Base-by-base conservation (phyloP, 2,113 vertebrate species). In the Cyrtonyx montezumae region DNA sequence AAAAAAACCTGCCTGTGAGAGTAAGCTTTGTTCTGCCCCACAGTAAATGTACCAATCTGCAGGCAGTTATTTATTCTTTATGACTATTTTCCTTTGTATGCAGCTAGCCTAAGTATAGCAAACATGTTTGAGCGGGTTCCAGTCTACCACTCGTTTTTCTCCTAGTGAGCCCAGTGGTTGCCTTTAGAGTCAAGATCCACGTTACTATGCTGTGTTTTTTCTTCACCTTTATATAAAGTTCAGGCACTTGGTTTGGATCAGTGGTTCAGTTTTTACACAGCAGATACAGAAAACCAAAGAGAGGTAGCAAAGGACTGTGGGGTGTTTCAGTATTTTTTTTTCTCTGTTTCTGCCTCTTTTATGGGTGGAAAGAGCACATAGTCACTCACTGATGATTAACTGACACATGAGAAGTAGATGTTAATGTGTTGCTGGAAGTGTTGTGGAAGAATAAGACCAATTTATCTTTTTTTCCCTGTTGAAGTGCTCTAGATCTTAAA, bases 31-130 rank as follows among this genome's bases (percentile, higher is more conserved):
- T 90, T 84, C 91, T 66, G 51, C 84, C 84, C 49, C 0, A 0
- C 61, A 51, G 93, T 67, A 59, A 88, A 90, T 53, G 73, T 25
- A 80, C 89, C 1, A 8, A 88, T 91, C 84, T 76, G 32, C 66
- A 63, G 76, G 49, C 88, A 93, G 68, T 69, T 96, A 17, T 87
- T 96, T 88, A 94, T 86, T 80, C 95, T 91, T 83, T 40, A 59
- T 95, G 93, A 80, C 93, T 96, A 28, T 51, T 91, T 91, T 94
- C 92, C 88, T 95, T 68, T 79, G 79, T 91, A 69, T 90, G 8
- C 91, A 79, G 75, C 82, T 93, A 84, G 65, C 49, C 87, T 86
- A 26, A 66, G 93, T 90, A 78, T 81, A 93, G 88, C 56, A 86
- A 68, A 73, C 95, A 16, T 90, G 95, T 81, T 40, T 53, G 79